Evolutionary conservation across 2,113 vertebrate genomes (phyloP).

Genomic region (Perca schrenkii): DNA sequence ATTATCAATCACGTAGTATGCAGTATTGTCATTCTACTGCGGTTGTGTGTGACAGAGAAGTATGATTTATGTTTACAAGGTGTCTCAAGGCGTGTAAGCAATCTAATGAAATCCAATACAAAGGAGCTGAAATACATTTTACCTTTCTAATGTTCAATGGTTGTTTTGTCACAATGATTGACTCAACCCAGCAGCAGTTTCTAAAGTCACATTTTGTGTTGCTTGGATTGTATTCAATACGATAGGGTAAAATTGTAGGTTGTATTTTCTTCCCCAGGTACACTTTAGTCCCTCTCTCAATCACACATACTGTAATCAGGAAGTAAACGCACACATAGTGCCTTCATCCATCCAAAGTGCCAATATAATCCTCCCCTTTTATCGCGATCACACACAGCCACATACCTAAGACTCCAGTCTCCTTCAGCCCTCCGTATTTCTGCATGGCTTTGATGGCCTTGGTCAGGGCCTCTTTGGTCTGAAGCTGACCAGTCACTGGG

Average conservation of each 20-base stretch:
- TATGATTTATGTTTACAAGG: slow-evolving; percentile 50
- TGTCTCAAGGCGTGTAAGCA: slow-evolving; percentile 13
- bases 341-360: background rate
- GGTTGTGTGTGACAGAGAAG: slow-evolving; percentile 15
- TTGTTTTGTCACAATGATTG: slow-evolving; percentile 24
- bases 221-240: slow-evolving; percentile 6
- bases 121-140: slow-evolving; percentile 28
- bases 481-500: slow-evolving; percentile 89
- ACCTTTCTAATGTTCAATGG: background rate
- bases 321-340: background rate
- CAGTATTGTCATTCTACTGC: slow-evolving; percentile 21
- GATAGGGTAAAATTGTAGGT: background rate
- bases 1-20: slow-evolving; percentile 41
- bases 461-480: slow-evolving; percentile 92
- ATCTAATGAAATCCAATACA: slow-evolving; percentile 22
- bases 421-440: slow-evolving; percentile 92
- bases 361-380: background rate
- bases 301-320: background rate
- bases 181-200: slow-evolving; percentile 13
- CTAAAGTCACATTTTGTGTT: background rate
- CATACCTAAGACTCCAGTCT: slow-evolving; percentile 91
- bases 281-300: slow-evolving; percentile 8
- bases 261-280: background rate
- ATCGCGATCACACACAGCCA: background rate
- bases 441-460: slow-evolving; percentile 96